A percentile compares a stretch with the other conserved stretches of the same genome.
phyloP scores from a whole-genome alignment of 2,888 invertebrate genomes.

The Nemapogon koenigi region DNA sequence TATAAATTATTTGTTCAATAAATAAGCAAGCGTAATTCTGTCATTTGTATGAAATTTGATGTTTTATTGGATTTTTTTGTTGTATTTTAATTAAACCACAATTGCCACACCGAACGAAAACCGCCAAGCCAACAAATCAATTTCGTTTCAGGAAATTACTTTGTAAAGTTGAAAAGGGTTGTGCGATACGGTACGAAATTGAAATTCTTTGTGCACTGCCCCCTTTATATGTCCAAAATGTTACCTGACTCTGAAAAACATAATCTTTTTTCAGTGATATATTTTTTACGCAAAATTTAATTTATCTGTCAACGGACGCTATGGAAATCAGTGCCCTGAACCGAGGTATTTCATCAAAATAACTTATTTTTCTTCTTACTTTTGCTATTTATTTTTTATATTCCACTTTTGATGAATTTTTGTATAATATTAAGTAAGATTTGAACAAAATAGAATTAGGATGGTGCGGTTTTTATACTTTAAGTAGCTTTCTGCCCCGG shows the following conservation, averaged over 20 bases:
- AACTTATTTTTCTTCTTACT: neutral
- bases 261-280: constrained; percentile 7
- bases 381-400: too few relatives aligned
- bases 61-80: constrained; percentile 21
- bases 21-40: too few relatives aligned
- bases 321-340: constrained; percentile 4
- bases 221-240: constrained; percentile 53
- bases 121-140: constrained; percentile 56
- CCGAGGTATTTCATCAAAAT: constrained; percentile 2
- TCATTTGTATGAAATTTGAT: too few relatives aligned
- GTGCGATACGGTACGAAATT: constrained; percentile 54
- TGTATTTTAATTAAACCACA: constrained; percentile 46
- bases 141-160: constrained; percentile 59
- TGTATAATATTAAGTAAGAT: too few relatives aligned
- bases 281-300: constrained; percentile 8
- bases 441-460: too few relatives aligned
- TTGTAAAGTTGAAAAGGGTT: constrained; percentile 57
- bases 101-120: constrained; percentile 47
- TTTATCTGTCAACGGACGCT: constrained; percentile 8
- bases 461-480: too few relatives aligned
- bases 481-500: too few relatives aligned
- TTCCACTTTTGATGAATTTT: too few relatives aligned
- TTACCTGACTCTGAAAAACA: constrained; percentile 38
- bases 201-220: constrained; percentile 55
- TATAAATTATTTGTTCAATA: too few relatives aligned